phyloP scores from a whole-genome alignment of 1,140 invertebrate genomes.

The Drosophila auraria region DNA sequence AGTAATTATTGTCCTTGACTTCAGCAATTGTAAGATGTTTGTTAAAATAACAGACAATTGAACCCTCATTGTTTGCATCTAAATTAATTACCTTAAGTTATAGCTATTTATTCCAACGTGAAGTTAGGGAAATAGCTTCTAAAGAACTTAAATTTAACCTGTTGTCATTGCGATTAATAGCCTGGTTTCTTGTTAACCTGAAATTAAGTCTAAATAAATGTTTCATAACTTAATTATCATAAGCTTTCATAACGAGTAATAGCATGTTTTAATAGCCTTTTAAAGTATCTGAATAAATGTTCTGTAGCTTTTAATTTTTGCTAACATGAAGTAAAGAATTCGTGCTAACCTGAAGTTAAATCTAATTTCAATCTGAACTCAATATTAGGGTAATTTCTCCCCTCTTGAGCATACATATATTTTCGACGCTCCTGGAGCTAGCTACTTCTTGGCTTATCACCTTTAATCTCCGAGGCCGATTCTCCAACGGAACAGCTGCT shows the following conservation, averaged over 20 bases:
- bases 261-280: background rate
- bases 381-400: background rate
- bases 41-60: background rate
- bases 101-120: background rate
- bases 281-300: background rate
- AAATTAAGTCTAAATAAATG: no score
- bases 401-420: background rate
- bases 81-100: no score
- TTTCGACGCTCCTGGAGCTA: conserved; percentile 12
- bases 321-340: no score
- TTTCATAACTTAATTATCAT: background rate
- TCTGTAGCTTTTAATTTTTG: background rate
- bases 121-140: background rate
- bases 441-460: conserved; percentile 33
- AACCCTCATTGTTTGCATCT: background rate
- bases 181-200: no score
- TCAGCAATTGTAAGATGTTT: background rate
- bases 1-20: no score
- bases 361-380: no score
- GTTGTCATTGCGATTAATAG: background rate
- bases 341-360: background rate
- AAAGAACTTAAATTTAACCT: background rate
- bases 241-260: background rate
- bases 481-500: conserved; percentile 44
- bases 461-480: conserved; percentile 39